These are phyloP conservation scores for Tryphoninae sp. DNA, from an alignment of 2,888 invertebrate species.

Conservation along the genomic window DNA sequence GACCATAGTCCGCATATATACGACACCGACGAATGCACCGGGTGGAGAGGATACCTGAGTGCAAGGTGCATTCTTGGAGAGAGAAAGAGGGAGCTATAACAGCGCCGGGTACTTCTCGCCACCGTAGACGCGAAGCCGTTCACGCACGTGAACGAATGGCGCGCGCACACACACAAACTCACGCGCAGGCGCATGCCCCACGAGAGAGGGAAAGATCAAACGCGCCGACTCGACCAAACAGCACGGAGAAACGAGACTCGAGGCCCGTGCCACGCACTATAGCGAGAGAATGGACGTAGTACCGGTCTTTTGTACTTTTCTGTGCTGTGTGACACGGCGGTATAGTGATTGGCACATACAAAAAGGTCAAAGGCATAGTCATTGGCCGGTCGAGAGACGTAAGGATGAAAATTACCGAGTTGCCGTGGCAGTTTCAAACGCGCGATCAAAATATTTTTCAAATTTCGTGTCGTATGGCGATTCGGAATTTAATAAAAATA, in stretches of 20 bases:
- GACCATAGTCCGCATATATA: background rate
- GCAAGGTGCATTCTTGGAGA: conserved; percentile 72
- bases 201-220: conserved; percentile 67
- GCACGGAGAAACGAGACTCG: conserved; percentile 61
- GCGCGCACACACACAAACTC: conserved; percentile 30
- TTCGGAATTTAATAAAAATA: no score
- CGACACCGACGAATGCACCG: conserved; percentile 48
- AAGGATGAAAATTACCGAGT: no score
- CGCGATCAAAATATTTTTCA: no score
- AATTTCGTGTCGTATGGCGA: no score
- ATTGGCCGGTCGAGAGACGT: background rate
- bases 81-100: conserved; percentile 55
- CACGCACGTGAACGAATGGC: conserved; percentile 47
- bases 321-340: background rate
- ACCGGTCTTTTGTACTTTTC: conserved; percentile 35
- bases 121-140: conserved; percentile 38
- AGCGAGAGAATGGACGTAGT: conserved; percentile 27
- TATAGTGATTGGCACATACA: conserved; percentile 34
- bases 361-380: conserved; percentile 9
- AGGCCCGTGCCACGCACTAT: conserved; percentile 45
- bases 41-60: conserved; percentile 65
- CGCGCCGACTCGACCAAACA: conserved; percentile 66
- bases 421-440: no score
- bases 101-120: conserved; percentile 44
- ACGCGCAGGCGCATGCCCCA: conserved; percentile 34